Percentiles rank a stretch among this genome's conserved stretches.
Evolutionary conservation across 2,113 vertebrate genomes (phyloP).

Genomic region (Excalfactoria chinensis): DNA sequence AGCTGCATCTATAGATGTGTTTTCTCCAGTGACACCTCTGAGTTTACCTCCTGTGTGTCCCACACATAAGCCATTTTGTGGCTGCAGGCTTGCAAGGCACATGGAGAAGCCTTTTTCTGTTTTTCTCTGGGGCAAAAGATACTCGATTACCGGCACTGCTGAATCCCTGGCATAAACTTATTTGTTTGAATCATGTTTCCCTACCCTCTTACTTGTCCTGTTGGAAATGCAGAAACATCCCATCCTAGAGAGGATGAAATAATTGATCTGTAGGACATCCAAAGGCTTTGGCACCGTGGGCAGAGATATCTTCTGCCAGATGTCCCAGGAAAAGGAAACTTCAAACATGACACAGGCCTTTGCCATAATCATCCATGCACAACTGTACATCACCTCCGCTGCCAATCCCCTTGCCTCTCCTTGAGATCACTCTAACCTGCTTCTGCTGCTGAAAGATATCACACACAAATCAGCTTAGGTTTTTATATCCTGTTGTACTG

Average conservation of each 20-base stretch:
- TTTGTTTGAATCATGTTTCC: background rate
- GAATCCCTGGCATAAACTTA: background rate
- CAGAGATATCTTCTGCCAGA: background rate
- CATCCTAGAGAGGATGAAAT: background rate
- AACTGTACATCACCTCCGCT: background rate
- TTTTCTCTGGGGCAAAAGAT: background rate
- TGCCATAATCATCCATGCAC: background rate
- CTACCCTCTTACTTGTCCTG: background rate
- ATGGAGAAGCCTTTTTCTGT: background rate
- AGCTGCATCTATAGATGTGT: background rate
- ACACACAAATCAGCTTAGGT: background rate
- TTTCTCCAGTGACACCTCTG: background rate
- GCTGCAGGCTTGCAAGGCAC: background rate
- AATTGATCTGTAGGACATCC: background rate
- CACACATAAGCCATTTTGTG: background rate
- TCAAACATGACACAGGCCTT: background rate
- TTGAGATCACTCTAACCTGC: background rate
- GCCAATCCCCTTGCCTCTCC: background rate
- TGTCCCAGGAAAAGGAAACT: background rate
- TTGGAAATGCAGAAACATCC: background rate
- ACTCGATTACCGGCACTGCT: background rate
- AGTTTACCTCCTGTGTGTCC: background rate
- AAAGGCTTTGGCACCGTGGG: background rate
- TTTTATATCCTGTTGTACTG: background rate
- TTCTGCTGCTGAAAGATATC: background rate